These are phyloP conservation scores for Stenchaetothrips biformis DNA, from an alignment of 2,888 invertebrate species.

Conservation along the genomic window DNA sequence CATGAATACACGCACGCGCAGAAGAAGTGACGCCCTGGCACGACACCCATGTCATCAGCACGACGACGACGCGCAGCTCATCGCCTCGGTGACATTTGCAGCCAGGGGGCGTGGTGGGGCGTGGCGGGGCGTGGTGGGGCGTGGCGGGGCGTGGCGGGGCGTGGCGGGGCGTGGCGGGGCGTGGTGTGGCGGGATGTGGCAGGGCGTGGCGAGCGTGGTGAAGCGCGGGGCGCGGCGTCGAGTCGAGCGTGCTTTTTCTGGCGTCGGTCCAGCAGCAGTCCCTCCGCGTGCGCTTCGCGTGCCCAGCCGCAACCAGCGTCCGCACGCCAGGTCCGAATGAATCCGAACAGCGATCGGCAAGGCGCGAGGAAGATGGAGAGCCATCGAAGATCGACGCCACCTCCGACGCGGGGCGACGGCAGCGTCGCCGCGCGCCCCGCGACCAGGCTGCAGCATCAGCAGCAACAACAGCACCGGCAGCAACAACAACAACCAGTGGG, in stretches of 20 bases:
- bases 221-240: neutral
- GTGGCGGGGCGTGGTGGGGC: no score
- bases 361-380: no score
- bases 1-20: neutral
- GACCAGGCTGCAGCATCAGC: neutral
- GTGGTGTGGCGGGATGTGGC: no score
- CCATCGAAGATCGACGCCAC: no score
- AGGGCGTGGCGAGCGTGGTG: neutral
- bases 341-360: no score
- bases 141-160: no score
- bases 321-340: no score
- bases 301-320: no score
- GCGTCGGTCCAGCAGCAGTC: conserved; percentile 1
- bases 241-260: neutral
- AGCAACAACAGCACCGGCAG: neutral
- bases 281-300: no score
- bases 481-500: no score
- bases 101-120: neutral
- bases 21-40: no score
- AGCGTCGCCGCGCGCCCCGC: neutral
- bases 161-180: no score
- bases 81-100: conserved; percentile 3
- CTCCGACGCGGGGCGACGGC: neutral
- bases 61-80: neutral
- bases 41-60: neutral